Base-by-base conservation (phyloP, 2,888 invertebrate species). In the Acanthosepion lycidas region DNA sequence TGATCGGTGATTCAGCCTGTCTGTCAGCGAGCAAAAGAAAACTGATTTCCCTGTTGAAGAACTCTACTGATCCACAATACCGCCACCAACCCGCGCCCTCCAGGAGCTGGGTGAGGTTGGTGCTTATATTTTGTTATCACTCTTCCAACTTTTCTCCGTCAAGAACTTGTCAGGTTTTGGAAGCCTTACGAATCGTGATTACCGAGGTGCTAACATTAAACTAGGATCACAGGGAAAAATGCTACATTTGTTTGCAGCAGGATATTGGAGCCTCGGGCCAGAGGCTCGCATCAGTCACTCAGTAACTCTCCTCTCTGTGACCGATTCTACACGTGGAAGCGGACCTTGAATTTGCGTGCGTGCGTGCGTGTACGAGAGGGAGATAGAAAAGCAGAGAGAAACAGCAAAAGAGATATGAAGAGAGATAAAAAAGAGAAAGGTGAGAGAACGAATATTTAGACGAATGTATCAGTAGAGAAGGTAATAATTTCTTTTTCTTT, bases 101-200 rank as follows among this genome's bases (percentile, higher is more conserved):
- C 78, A 78, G 78, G n/a, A n/a, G 78, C 78, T 2, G 8, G 12
- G 78, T 78, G 78, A n/a, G 78, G n/a, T 12, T 12, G 28, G 78
- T 28, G 8, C 6, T 78, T n/a, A 78, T n/a, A 8, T 6, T 78
- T 78, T 78, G n/a, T 78, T n/a, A 78, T 78, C 78, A 78, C 78
- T 78, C 15, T 28, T 78, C 12, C n/a, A 28, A 78, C 8, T 9
- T 78, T 64, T n/a, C 78, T n/a, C 28, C 8, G 28, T n/a, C 9
- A 8, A 12, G 78, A 78, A 78, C 78, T 78, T 78, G 78, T 78
- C 78, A 15, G 78, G 78, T 78, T 78, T 78, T 78, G 78, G 78
- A 78, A 78, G n/a, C 78, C 78, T 78, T 78, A 78, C n/a, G 28
- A 78, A n/a, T 78, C n/a, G 78, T 78, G 78, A 78, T 78, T 78